A percentile compares a stretch with the other conserved stretches of the same genome.
These are phyloP conservation scores for Canis aureus DNA, from an alignment of 2,113 vertebrate species.

Conservation along the genomic window DNA sequence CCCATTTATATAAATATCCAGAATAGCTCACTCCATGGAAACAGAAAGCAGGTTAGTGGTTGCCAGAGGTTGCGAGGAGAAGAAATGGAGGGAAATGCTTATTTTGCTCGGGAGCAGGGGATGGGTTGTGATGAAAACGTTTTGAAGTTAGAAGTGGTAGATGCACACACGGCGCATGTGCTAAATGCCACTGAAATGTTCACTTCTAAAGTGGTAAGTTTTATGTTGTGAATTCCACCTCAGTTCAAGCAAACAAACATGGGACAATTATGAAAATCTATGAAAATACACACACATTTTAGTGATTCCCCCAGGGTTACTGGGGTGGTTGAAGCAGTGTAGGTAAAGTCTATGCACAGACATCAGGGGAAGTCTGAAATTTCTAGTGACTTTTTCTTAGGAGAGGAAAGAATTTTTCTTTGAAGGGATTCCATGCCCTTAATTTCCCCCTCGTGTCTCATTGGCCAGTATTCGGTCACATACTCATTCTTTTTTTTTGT, in stretches of 20 bases:
- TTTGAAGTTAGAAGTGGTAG: not conserved
- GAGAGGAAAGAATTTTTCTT: not conserved
- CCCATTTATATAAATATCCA: not conserved
- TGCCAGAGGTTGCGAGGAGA: not conserved
- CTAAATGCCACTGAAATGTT: not conserved
- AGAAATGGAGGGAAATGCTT: too few relatives aligned
- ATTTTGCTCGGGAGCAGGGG: not conserved
- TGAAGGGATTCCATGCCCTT: not conserved
- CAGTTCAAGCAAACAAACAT: not conserved
- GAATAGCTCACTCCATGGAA: too few relatives aligned
- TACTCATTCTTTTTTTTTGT: too few relatives aligned
- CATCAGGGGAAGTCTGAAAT: accelerated
- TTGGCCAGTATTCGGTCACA: not conserved
- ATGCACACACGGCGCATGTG: not conserved
- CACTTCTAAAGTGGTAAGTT: not conserved
- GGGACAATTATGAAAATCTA: too few relatives aligned
- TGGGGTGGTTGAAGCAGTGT: not conserved
- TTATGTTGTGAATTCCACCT: not conserved
- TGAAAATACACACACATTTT: not conserved
- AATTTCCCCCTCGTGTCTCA: not conserved
- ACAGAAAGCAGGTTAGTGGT: not conserved
- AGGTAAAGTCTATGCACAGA: not conserved
- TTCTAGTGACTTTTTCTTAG: not conserved
- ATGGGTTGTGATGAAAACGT: not conserved
- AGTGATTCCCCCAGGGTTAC: not conserved